phyloP scores from a whole-genome alignment of 1,140 invertebrate species.

The Rhopalosiphum maidis region DNA sequence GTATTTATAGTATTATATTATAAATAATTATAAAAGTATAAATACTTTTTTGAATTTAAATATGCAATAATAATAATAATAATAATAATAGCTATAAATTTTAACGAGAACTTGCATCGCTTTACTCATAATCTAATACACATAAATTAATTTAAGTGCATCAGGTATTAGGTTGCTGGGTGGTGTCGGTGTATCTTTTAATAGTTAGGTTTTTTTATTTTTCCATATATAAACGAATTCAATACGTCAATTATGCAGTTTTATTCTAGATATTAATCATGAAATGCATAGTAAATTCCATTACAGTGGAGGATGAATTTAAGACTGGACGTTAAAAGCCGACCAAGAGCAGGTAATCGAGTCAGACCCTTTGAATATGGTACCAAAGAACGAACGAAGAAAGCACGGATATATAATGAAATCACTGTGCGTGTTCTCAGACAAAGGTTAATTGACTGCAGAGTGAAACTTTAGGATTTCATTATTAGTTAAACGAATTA shows the following conservation, averaged over 20 bases:
- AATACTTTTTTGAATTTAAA: no score
- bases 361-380: conserved; percentile 44
- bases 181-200: not conserved
- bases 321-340: conserved; percentile 38
- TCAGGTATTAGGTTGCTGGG: not conserved
- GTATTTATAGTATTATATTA: no score
- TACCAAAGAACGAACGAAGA: conserved; percentile 51
- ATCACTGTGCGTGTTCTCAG: conserved; percentile 5
- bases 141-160: not conserved
- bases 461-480: conserved; percentile 29
- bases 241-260: not conserved
- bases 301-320: not conserved
- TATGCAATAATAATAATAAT: no score
- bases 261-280: not conserved
- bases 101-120: not conserved
- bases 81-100: not conserved
- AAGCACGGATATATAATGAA: conserved; percentile 37
- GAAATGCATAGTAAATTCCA: not conserved
- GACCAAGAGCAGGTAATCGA: conserved; percentile 37
- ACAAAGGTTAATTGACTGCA: conserved; percentile 37
- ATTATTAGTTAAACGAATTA: conserved; percentile 38
- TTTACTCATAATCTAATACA: not conserved
- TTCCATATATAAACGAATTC: not conserved
- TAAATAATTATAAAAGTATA: no score
- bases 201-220: not conserved